Evolutionary conservation across 53 echinoderm and acorn worm species (phyloP), one percentile per base, ranked within the genome.

Genomic region (Glandiceps talaboti): DNA sequence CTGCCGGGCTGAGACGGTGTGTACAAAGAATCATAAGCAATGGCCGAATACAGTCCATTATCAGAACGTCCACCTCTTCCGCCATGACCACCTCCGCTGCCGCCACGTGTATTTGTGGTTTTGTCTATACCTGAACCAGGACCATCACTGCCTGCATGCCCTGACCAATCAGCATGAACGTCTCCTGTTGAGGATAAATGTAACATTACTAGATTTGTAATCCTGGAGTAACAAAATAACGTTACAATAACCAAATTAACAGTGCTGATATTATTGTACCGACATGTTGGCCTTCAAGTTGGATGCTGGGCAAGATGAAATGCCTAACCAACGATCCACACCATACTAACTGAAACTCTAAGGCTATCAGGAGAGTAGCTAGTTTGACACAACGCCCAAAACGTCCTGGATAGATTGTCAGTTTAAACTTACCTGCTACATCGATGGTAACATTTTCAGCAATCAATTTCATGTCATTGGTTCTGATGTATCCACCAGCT

Each of bases 391-490:
- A n/a, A n/a, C n/a, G n/a, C n/a, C n/a, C n/a, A n/a, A n/a, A n/a
- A n/a, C n/a, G n/a, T n/a, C n/a, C n/a, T n/a, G n/a, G n/a, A n/a
- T n/a, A 45, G 64, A 12, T 20, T 45, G 64, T 45, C 6, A 45
- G 6, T 12, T 6, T 45, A 45, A 45, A 45, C 79, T 14, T 83
- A 94, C 94, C 94, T 84, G 94, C 91, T 12, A 90, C 88, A 89
- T 94, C 94, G 74, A 94, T 87, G 25, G 94, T 94, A 0, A 94
- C 76, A 85, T 91, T 89, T 33, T 91, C 87, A 14, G 89, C 85
- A 26, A 82, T 82, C n/a, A 94, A 76, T 32, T 83, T 82, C 29
- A 94, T 78, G 29, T 83, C 84, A 32, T 94, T 94, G 6, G 94
- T 91, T 79, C 87, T 84, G 32, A 94, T 91, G 31, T 88, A 84